phyloP scores from a whole-genome alignment of 1,140 invertebrate genomes.

The Pseudoatta argentina region DNA sequence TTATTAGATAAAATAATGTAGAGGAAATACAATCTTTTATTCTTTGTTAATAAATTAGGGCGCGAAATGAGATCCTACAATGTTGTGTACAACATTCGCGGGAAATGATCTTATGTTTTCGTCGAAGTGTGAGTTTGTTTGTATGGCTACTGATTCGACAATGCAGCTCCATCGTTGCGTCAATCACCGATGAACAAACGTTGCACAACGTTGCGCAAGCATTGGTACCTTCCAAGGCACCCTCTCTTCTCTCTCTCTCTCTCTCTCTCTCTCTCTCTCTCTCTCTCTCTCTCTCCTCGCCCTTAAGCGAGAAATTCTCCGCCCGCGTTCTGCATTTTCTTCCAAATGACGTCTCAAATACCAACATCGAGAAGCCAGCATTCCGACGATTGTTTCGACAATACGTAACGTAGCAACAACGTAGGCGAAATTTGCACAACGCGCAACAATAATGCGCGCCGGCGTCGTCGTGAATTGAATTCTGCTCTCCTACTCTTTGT shows the following conservation, averaged over 20 bases:
- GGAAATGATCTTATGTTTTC: background rate
- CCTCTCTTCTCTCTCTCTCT: background rate
- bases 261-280: background rate
- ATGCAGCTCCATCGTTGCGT: slow-evolving; percentile 26
- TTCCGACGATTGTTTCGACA: slow-evolving; percentile 21
- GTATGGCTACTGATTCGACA: background rate
- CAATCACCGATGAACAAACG: slow-evolving; percentile 35
- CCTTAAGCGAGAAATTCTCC: slow-evolving; percentile 56
- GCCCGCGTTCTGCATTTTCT: slow-evolving; percentile 40
- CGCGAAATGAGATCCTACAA: background rate
- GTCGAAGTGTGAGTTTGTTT: background rate
- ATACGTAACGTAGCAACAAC: background rate
- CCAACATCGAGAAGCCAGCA: slow-evolving; percentile 10
- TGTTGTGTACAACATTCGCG: background rate
- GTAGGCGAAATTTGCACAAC: slow-evolving; percentile 11
- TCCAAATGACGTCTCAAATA: slow-evolving; percentile 3
- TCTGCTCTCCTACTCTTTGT: slow-evolving; percentile 5
- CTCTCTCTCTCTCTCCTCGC: background rate
- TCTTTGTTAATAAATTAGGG: background rate
- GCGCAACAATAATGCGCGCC: background rate
- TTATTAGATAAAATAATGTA: too few species aligned
- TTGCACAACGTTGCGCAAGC: slow-evolving; percentile 64
- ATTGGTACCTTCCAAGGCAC: background rate
- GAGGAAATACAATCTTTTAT: too few species aligned
- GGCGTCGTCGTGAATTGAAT: slow-evolving; percentile 31